Conservation (phyloP, 1,140 invertebrate species). For the Anastatus disparis region DNA sequence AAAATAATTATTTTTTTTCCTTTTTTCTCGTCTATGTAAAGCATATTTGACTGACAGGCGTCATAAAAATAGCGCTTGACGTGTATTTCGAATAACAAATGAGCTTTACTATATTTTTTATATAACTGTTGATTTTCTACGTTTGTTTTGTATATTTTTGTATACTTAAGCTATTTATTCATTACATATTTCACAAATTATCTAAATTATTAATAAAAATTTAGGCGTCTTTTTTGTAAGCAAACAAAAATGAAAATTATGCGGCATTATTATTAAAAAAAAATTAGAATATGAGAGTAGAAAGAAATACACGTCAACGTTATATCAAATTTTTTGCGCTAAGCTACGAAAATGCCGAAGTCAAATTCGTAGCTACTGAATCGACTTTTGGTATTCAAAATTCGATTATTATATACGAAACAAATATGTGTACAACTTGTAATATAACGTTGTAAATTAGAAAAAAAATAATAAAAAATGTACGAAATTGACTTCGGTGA, state of each 20-base stretch:
- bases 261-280: constrained; percentile 12
- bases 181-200: constrained; percentile 23
- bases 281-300: constrained; percentile 15
- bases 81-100: constrained; percentile 31
- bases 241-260: constrained; percentile 5
- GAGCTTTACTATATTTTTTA: constrained; percentile 21
- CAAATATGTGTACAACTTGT: not conserved
- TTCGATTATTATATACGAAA: not conserved
- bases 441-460: constrained; percentile 8
- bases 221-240: constrained; percentile 6
- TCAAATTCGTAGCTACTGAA: constrained; percentile 28
- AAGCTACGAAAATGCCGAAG: constrained; percentile 29
- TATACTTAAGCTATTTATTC: constrained; percentile 34
- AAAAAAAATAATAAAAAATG: not conserved
- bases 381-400: constrained; percentile 15
- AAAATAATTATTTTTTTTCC: constrained; percentile 10
- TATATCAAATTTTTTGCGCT: constrained; percentile 22
- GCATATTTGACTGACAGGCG: constrained; percentile 14
- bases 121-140: not conserved
- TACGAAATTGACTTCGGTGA: constrained; percentile 32
- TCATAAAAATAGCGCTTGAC: constrained; percentile 24
- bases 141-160: constrained; percentile 31
- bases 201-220: constrained; percentile 31
- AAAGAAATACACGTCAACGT: constrained; percentile 36
- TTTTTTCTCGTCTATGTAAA: constrained; percentile 24